Evolutionary conservation across 1,140 invertebrate species (phyloP), one percentile per base, ranked within the genome.

Genomic region (Choristoneura fumiferana): DNA sequence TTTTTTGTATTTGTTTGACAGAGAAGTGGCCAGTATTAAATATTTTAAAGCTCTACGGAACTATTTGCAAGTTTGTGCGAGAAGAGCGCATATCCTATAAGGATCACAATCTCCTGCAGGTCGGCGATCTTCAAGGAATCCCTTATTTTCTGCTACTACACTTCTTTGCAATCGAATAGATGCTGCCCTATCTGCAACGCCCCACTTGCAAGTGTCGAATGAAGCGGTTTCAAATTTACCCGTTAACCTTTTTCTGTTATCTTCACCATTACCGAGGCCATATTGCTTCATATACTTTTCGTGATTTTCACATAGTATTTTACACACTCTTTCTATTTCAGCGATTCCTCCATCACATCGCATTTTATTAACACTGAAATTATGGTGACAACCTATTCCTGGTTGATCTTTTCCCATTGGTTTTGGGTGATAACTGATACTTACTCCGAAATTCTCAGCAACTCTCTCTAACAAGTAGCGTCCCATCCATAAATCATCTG

Each of bases 21-120:
- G 6, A 29, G 22, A 29, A 29, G 22, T 29, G 22, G 22, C 22
- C 22, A 29, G 22, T 29, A 3, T 29, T 6, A 29, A 29, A 29
- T n/a, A n/a, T n/a, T n/a, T n/a, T n/a, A n/a, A 6, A 6, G 22
- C 22, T 29, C 22, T 29, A 29, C 2, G 35, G 15, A 58, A 34
- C 62, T 64, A 66, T 35, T 66, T 40, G 39, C 81, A 85, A 37
- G 72, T 76, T 75, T 81, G 73, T n/a, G 95, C 91, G 5, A 97
- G 74, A 13, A 93, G 91, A 62, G 95, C 91, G 62, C 92, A 92
- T 2, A 96, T 95, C 39, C 91, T 87, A 79, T 98, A 98, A 0
- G 97, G 97, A 87, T 98, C 97, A 77, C 96, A 97, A 86, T 99
- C 98, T 55, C 96, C 97, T 15, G 97, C 93, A 33, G 98, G 98